Evolutionary conservation across 1,140 invertebrate genomes (phyloP), one percentile per base, ranked within the genome.

Genomic region (Battus philenor): DNA sequence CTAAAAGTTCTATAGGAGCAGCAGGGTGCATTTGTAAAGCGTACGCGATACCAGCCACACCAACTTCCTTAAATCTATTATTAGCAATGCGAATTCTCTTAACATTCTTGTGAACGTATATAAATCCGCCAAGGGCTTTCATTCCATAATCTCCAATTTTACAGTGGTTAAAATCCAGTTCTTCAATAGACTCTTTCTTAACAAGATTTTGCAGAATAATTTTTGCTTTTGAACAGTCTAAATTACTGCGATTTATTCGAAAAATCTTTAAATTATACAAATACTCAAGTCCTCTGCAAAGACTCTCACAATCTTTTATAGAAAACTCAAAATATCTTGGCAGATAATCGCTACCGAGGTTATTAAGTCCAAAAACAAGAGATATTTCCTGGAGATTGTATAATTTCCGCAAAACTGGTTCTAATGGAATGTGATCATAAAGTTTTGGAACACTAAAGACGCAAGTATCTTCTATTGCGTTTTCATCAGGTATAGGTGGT

Each of bases 121-220:
- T 74, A 50, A 86, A 82, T 32, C 75, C 79, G 16, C 72, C 84
- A 10, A 86, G 47, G 13, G 84, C 84, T 48, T 82, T 80, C 71
- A 86, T 80, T 1, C 82, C 82, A 31, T 82, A 77, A 64, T 86
- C 76, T 11, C 80, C 84, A 30, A 86, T 78, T 51, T 77, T 82
- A 49, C 82, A 86, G 53, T 86, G 79, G 54, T 79, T 85, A 34
- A 86, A 86, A 58, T 86, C 82, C 18, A 86, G 56, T 45, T 86
- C 84, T 49, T 86, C 82, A 26, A 86, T 79, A 22, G 54, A 66
- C 20, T 75, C 61, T 45, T 74, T 86, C 36, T 72, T 80, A 1
- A 78, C 69, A 7, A 86, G 54, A 47, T 69, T 67, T 59, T 82
- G 67, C 6, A 86, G 46, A 41, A 86, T 73, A 3, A 81, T 7